Conservation (phyloP, 2,113 vertebrate genomes). For the Carlito syrichta region DNA sequence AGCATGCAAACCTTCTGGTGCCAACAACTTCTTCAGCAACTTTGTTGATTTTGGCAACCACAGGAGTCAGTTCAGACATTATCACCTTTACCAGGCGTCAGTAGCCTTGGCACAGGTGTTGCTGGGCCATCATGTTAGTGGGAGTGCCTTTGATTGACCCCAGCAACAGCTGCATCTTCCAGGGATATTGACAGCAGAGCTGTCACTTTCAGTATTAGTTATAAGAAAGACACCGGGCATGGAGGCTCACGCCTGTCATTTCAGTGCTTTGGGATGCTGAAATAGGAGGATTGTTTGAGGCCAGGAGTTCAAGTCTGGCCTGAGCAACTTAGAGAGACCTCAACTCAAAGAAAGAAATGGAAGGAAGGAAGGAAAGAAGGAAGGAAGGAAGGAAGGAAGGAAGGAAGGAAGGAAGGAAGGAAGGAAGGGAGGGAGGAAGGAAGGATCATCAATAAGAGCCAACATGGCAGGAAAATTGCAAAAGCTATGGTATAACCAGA, state of each 20-base stretch:
- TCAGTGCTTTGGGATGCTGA: too few species aligned
- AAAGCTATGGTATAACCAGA: not conserved
- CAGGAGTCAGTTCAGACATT: not conserved
- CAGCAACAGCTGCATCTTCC: not conserved
- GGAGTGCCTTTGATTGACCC: not conserved
- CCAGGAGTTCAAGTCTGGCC: too few species aligned
- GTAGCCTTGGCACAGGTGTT: not conserved
- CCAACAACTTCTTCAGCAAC: not conserved
- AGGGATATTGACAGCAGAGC: accelerated
- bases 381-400: too few species aligned
- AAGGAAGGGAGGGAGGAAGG: too few species aligned
- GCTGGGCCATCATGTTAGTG: not conserved
- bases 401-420: too few species aligned
- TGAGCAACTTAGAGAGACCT: too few species aligned
- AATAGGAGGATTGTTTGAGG: too few species aligned
- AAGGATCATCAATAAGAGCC: not conserved
- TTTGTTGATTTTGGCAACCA: not conserved
- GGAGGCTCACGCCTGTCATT: too few species aligned
- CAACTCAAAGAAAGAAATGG: too few species aligned
- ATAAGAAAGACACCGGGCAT: too few species aligned
- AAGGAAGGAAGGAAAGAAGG: too few species aligned
- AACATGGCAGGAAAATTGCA: not conserved
- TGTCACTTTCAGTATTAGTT: not conserved
- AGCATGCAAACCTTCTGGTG: not conserved
- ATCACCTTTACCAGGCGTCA: accelerated